Conservation (phyloP, 2,113 vertebrate genomes). For the Apodemus speciosus region DNA sequence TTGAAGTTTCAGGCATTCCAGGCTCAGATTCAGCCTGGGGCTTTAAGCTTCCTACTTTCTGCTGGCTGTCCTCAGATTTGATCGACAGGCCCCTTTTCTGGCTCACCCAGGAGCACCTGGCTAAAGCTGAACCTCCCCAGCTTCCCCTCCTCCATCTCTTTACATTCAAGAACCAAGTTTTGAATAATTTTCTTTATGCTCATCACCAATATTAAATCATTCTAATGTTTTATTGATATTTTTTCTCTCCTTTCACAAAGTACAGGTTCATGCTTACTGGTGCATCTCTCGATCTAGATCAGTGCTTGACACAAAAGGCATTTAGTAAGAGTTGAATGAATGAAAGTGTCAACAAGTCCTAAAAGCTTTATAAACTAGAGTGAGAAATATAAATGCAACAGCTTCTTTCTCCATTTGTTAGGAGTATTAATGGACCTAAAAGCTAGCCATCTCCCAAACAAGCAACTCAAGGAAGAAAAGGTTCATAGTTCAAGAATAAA, state of each 20-base stretch:
- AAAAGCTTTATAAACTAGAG: neutral
- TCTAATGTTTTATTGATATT: neutral
- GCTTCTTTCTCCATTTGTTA: neutral
- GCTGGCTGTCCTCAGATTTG: neutral
- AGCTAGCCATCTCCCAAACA: neutral
- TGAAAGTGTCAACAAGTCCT: neutral
- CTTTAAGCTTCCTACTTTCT: neutral
- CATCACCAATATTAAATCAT: neutral
- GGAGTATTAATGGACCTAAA: neutral
- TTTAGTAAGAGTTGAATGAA: neutral
- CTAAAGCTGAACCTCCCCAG: neutral
- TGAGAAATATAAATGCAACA: neutral
- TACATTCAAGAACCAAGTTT: no score
- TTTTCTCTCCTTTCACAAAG: neutral
- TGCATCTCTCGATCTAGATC: neutral
- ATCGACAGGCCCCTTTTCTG: neutral
- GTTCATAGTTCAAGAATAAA: neutral
- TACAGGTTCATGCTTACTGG: neutral
- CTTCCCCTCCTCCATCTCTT: rapidly evolving
- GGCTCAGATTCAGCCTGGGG: no score
- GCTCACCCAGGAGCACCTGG: neutral
- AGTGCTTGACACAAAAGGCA: neutral
- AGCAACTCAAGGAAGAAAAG: neutral
- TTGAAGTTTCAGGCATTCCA: neutral
- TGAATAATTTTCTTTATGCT: neutral